Evolutionary conservation across 2,113 vertebrate species (phyloP).

Genomic region (Serinus canaria): DNA sequence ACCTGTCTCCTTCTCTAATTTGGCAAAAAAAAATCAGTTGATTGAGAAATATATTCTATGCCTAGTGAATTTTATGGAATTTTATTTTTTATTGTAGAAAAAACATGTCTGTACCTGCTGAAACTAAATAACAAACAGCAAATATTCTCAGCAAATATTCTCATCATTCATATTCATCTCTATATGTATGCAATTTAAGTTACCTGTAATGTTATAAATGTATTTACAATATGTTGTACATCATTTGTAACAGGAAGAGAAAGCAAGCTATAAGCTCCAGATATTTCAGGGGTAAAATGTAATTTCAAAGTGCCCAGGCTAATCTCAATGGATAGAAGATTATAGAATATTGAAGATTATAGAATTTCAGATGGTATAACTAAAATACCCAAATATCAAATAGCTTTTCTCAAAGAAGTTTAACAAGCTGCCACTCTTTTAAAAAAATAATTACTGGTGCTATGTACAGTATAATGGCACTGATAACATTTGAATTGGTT

Average conservation of each 20-base stretch:
- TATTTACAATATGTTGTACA: neutral
- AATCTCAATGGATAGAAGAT: neutral
- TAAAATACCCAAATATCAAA: neutral
- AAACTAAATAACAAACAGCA: neutral
- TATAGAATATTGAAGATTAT: too few species aligned
- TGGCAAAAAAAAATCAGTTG: neutral
- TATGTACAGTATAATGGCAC: neutral
- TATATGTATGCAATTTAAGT: neutral
- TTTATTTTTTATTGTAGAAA: neutral
- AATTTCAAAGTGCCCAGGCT: neutral
- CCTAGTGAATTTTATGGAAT: neutral
- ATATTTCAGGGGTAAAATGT: neutral
- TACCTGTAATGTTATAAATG: neutral
- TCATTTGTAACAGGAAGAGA: neutral
- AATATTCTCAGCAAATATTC: neutral
- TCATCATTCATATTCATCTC: neutral
- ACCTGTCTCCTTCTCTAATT: neutral
- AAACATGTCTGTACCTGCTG: neutral
- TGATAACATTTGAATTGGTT: neutral
- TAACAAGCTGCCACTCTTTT: neutral
- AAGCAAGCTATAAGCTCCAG: neutral
- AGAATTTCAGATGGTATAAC: neutral
- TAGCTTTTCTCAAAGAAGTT: neutral
- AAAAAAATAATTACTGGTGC: neutral
- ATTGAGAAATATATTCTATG: neutral